Conservation (phyloP, 1,140 invertebrate genomes). For the Conus betulinus region DNA sequence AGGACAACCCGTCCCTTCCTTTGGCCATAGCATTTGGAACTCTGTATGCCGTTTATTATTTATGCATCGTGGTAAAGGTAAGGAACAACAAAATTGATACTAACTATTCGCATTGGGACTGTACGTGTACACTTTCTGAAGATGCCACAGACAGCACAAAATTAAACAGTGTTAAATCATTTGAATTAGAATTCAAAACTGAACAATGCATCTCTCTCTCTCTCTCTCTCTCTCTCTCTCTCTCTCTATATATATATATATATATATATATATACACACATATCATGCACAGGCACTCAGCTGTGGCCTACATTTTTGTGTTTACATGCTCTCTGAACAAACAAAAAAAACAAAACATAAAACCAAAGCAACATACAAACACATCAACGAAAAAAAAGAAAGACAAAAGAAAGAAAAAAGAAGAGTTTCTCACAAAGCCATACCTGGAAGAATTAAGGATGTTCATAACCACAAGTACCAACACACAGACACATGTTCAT, state of each 20-base stretch:
- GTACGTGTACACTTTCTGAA: too few species aligned
- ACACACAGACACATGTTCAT: slow-evolving; percentile 2
- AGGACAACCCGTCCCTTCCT: slow-evolving; percentile 34
- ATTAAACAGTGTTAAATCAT: too few species aligned
- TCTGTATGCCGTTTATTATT: slow-evolving; percentile 48
- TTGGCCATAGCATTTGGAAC: slow-evolving; percentile 39
- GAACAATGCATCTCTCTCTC: not conserved
- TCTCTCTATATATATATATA: not conserved
- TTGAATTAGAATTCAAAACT: too few species aligned
- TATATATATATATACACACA: not conserved
- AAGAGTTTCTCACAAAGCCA: too few species aligned
- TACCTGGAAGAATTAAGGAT: not conserved
- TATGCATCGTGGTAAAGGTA: slow-evolving; percentile 52
- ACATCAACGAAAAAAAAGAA: not conserved
- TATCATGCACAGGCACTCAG: too few species aligned
- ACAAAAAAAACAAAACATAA: too few species aligned
- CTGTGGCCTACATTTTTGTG: not conserved
- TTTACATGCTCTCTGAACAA: not conserved
- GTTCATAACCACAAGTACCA: not conserved
- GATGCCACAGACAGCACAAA: too few species aligned
- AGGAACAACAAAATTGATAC: not conserved
- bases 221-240: not conserved
- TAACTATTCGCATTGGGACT: too few species aligned
- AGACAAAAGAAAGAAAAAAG: too few species aligned
- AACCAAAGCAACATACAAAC: not conserved